Evolutionary conservation across 2,113 vertebrate genomes (phyloP).

Genomic region (Columba janthina): DNA sequence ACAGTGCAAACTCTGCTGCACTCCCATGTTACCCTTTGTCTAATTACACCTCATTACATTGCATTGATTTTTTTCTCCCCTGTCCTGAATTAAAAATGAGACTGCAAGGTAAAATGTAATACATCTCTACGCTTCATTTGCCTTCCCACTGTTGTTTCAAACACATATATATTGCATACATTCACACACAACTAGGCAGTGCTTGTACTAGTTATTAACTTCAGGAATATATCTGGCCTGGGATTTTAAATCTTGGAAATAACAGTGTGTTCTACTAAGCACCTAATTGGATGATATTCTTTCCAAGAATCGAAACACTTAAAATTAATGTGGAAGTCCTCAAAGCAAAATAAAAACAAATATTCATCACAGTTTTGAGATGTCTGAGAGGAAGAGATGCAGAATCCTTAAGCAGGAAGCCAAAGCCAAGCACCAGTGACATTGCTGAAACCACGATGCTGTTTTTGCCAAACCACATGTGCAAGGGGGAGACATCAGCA

Average conservation of each 20-base stretch:
- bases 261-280: neutral
- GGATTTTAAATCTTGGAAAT: slow-evolving; percentile 14
- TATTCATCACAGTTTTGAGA: neutral
- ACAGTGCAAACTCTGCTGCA: neutral
- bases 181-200: neutral
- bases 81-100: slow-evolving; percentile 15
- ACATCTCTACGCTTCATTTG: neutral
- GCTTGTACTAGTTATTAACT: neutral
- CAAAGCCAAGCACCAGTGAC: neutral
- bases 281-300: neutral
- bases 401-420: neutral
- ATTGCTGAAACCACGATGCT: neutral
- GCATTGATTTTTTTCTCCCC: neutral
- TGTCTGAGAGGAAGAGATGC: neutral
- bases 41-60: neutral
- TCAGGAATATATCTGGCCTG: neutral
- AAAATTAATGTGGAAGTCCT: slow-evolving; percentile 3
- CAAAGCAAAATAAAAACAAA: neutral
- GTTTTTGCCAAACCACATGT: neutral
- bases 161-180: neutral
- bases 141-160: neutral
- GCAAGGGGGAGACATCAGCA: neutral
- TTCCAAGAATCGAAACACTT: neutral
- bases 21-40: neutral
- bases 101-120: neutral